Base-by-base conservation (phyloP, 1,140 invertebrate species). In the Pygmarrhopalites habei region DNA sequence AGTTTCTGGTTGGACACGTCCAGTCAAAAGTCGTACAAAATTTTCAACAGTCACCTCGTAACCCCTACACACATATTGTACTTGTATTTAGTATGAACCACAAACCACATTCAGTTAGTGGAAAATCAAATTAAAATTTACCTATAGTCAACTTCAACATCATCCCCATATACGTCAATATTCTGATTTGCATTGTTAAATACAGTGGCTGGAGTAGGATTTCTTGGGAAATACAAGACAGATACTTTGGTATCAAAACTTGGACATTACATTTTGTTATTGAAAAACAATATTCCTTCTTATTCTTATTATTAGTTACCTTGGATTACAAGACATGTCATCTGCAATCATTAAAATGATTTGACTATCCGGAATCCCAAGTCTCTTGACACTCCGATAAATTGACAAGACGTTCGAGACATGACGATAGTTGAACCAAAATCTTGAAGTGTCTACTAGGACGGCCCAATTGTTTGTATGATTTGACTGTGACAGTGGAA, bases 391-490 rank as follows among this genome's bases (percentile, higher is more conserved):
- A 74, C 93, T 97, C 0, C 95, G 83, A 74, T 99, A 99, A 72
- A 99, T 93, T 0, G 95, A 98, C 39, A 99, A 78, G 0, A 98
- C 96, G 78, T 99, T 99, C 0, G 96, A 94, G 15, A 98, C 94
- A 85, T 99, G 97, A 35, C 97, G 82, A 76, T 99, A 99, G 77
- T 99, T 99, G 72, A 98, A 99, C 96, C 96, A 99, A 79, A 98
- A 99, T 59, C 95, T 79, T 1, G 95, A 98, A 0, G 95, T 97
- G 74, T 98, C 94, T 0, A 99, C 95, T 59, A 99, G 78, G 15
- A 99, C 95, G 2, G 96, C 96, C 96, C 96, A 99, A 76, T 99
- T 99, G 75, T 99, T 99, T 2, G 95, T 95, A 74, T 98, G 95
- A 17, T 70, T 70, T 21, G 68, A 70, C 68, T 70, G 41, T 41